Conservation (phyloP, 2,113 vertebrate species). For the Dendropsophus ebraccatus region DNA sequence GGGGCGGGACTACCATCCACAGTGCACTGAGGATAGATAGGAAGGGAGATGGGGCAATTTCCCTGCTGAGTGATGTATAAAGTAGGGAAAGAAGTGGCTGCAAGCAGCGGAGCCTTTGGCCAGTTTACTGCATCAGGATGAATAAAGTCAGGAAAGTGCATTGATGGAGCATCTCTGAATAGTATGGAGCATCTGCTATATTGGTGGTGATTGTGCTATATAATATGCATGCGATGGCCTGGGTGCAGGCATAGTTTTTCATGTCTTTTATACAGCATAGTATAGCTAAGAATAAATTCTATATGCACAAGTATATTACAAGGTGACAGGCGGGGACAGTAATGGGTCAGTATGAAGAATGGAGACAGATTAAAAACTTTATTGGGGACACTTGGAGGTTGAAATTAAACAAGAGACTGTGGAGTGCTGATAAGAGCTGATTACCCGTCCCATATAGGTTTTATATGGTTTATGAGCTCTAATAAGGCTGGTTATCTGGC, state of each 20-base stretch:
- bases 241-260: background rate
- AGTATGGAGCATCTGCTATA: too few species aligned
- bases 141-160: too few species aligned
- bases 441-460: conserved; percentile 12
- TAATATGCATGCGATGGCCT: too few species aligned
- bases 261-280: background rate
- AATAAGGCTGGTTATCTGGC: background rate
- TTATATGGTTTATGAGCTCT: background rate
- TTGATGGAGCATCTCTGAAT: too few species aligned
- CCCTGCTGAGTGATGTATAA: too few species aligned
- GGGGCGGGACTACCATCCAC: too few species aligned
- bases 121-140: too few species aligned
- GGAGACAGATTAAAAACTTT: conserved; percentile 17
- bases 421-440: conserved; percentile 20
- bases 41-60: too few species aligned
- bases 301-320: background rate
- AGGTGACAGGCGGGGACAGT: background rate
- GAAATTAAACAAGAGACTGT: conserved; percentile 5
- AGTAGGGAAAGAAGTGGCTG: too few species aligned
- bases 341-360: conserved; percentile 27
- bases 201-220: too few species aligned
- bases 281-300: background rate
- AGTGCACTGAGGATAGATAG: too few species aligned
- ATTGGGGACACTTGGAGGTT: conserved; percentile 34
- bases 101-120: too few species aligned